Evolutionary conservation across 2,888 invertebrate genomes (phyloP).

Genomic region (Spodoptera picta): DNA sequence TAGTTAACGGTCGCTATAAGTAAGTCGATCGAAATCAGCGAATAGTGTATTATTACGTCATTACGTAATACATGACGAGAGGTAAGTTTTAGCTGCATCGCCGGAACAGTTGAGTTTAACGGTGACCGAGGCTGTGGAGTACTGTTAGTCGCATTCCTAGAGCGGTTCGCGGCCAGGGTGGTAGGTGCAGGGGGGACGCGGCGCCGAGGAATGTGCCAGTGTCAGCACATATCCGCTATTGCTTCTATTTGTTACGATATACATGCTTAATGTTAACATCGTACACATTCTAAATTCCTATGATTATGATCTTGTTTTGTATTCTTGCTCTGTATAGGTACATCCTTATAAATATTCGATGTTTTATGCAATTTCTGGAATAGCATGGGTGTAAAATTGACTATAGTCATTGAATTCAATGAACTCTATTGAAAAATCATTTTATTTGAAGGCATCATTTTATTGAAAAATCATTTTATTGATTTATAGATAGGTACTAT

Average conservation of each 20-base stretch:
- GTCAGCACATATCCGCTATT: constrained; percentile 63
- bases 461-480: constrained; percentile 30
- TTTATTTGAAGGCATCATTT: constrained; percentile 17
- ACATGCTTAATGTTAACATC: constrained; percentile 31
- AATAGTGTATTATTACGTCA: constrained; percentile 65
- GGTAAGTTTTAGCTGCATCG: constrained; percentile 68
- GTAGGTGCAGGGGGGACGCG: constrained; percentile 71
- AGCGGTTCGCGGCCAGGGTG: constrained; percentile 67
- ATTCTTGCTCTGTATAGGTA: constrained; percentile 8
- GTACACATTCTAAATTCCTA: constrained; percentile 27
- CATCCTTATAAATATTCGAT: constrained; percentile 4
- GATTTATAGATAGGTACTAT: constrained; percentile 24
- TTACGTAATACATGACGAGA: constrained; percentile 67
- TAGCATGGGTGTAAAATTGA: constrained; percentile 20
- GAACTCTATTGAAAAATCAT: constrained; percentile 27
- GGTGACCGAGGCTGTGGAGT: constrained; percentile 80
- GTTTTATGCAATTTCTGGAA: constrained; percentile 25
- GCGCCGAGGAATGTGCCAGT: constrained; percentile 63
- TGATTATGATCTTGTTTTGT: constrained; percentile 26
- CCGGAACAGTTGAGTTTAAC: constrained; percentile 79
- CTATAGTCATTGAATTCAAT: constrained; percentile 17
- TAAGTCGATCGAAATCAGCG: constrained; percentile 58
- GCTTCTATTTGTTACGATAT: constrained; percentile 53
- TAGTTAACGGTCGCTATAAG: constrained; percentile 38
- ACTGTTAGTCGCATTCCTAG: constrained; percentile 86